Evolutionary conservation across 2,888 invertebrate species (phyloP), one percentile per base, ranked within the genome.

Genomic region (Eurytoma adleriae): DNA sequence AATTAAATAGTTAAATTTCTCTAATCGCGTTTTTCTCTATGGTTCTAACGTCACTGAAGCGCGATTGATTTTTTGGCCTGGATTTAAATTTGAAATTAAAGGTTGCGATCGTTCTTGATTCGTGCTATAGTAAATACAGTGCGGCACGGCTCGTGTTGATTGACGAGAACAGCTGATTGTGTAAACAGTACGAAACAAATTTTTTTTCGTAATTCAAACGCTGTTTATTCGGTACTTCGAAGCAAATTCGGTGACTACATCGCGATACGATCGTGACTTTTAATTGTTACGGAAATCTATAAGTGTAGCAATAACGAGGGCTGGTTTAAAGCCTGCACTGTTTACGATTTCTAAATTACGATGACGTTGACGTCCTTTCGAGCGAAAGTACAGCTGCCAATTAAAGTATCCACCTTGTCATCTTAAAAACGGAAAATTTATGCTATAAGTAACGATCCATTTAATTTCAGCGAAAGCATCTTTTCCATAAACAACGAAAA

Each of bases 251-350:
- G 24, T 67, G 52, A 67, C 67, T 67, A 24, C 20, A 67, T 67
- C 67, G 20, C 52, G 66, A 67, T 67, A 67, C 16, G 67, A 67
- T 67, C 52, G 20, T 27, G 52, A 67, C 52, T 50, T 50, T 67
- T 30, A 24, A 67, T 67, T 67, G 67, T 67, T 67, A 52, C 52
- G 20, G 14, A 18, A 67, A 67, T 20, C 16, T 20, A 13, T 24
- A 18, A 54, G 54, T 61, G 61, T 20, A 27, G 61, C 27, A 61
- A 61, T 27, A 12, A 30, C n/a, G 5, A 30, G 62, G 16, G 3
- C 27, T 16, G n/a, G 1, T 16, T 24, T 61, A 61, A 20, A 10
- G 5, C 20, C 18, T 12, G 13, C 10, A 18, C 2, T 13, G 20
- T 57, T 18, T 20, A 20, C 18, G 61, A 61, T 20, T 61, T 61